Conservation (phyloP, 2,888 invertebrate genomes). For the Neoascia interrupta region DNA sequence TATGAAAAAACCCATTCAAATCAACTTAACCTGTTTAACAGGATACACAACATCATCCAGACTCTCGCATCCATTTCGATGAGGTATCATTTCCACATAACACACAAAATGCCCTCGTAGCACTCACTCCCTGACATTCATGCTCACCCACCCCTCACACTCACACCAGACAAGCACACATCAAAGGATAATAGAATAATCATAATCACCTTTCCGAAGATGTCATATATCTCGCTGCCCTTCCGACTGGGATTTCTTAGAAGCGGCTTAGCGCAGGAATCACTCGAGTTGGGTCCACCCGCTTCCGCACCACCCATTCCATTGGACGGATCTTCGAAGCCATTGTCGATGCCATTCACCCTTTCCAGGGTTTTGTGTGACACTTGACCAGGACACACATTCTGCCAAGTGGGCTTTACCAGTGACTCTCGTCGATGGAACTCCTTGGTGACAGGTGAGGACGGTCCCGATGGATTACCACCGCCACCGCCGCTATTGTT, state of each 20-base stretch:
- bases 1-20: neutral
- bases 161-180: slow-evolving; percentile 14
- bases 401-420: slow-evolving; percentile 80
- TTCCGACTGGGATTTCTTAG: slow-evolving; percentile 63
- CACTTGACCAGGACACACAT: slow-evolving; percentile 78
- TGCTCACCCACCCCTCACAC: neutral
- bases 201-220: slow-evolving; percentile 77
- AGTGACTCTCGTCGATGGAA: slow-evolving; percentile 77
- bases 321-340: slow-evolving; percentile 73
- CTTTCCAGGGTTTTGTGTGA: slow-evolving; percentile 77
- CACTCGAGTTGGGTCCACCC: slow-evolving; percentile 63
- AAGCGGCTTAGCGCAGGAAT: slow-evolving; percentile 43
- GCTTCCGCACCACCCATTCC: slow-evolving; percentile 56
- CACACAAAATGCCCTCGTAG: neutral
- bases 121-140: too few species aligned
- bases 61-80: slow-evolving; percentile 9
- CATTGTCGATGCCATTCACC: slow-evolving; percentile 76
- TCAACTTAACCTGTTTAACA: neutral
- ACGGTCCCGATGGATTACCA: slow-evolving; percentile 26
- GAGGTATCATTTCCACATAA: too few species aligned
- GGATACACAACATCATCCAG: neutral
- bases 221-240: slow-evolving; percentile 75
- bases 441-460: slow-evolving; percentile 59
- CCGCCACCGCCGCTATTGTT: slow-evolving; percentile 28
- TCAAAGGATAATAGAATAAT: slow-evolving; percentile 23